Conservation (phyloP, 2,113 vertebrate species). For the Hippolais icterina region DNA sequence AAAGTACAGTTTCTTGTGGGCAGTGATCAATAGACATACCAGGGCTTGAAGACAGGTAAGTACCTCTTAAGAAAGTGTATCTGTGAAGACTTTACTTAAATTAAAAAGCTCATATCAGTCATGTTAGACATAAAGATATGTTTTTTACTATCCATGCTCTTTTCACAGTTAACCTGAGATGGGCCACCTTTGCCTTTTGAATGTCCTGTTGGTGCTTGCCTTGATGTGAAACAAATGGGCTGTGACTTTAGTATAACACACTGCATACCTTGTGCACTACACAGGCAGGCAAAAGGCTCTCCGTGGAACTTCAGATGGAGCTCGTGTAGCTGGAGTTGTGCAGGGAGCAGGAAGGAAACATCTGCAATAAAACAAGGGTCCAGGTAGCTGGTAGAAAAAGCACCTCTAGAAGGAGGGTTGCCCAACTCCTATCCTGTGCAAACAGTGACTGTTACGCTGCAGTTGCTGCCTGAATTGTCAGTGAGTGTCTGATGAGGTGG, state of each 20-base stretch:
- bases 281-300: not conserved
- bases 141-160: not conserved
- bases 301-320: not conserved
- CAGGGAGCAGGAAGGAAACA: not conserved
- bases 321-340: not conserved
- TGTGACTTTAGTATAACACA: not conserved
- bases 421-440: not conserved
- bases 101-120: not conserved
- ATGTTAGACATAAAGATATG: not conserved
- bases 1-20: slow-evolving; percentile 27
- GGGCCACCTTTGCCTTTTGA: not conserved
- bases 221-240: not conserved
- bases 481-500: not conserved
- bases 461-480: not conserved
- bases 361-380: not conserved
- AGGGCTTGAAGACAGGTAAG: slow-evolving; percentile 18
- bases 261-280: not conserved
- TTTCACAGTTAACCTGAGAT: not conserved
- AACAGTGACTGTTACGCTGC: not conserved
- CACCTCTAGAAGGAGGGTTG: not conserved
- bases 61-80: not conserved
- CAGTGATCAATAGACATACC: slow-evolving; percentile 9
- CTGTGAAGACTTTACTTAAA: not conserved
- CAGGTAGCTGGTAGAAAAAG: not conserved
- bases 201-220: not conserved